Evolutionary conservation across 2,888 invertebrate species (phyloP), one percentile per base, ranked within the genome.

Genomic region (Pharmacophagus antenor): DNA sequence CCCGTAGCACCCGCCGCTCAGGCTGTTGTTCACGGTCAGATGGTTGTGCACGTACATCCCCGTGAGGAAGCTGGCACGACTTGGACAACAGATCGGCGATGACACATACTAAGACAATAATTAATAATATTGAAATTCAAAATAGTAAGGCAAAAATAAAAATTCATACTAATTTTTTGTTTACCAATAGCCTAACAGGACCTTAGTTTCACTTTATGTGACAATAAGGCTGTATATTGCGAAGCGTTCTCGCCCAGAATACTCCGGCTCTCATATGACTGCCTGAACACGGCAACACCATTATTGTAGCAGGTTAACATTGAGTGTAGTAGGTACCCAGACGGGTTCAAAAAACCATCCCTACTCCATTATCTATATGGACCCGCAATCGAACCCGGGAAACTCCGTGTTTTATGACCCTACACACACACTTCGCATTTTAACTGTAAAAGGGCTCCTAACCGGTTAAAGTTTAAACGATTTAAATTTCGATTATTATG

Each of bases 31-130:
- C 18, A 88, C 77, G 0, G 95, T 95, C 10, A 84, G 79, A 73
- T 96, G 95, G 82, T 97, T 97, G 82, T 98, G 97, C 0, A 95
- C 93, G 80, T 96, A 97, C 63, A 93, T 91, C 0, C 98, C 98
- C 0, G 96, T 96, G 21, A 98, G 88, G 52, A 98, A 92, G 27
- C 95, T 95, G 6, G 97, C 94, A n/a, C 98, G 93, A 71, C 97
- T 96, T 0, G 98, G 98, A 67, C 98, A 98, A 80, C 98, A 98
- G 46, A 98, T 92, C 0, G 98, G 97, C 0, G 95, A 94, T 44
- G 94, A 94, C 0, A 94, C 95, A 84, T 95, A 97, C 97, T 97
- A 37, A 46, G 46, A 20, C 4, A 31, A 20, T n/a, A n/a, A n/a
- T 31, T 12, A 31, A 31, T 31, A 31, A 31, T 31, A 31, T 31